These are phyloP conservation scores for Pantherophis alleghaniensis DNA, from an alignment of 2,797 vertebrate genomes.

Conservation along the genomic window DNA sequence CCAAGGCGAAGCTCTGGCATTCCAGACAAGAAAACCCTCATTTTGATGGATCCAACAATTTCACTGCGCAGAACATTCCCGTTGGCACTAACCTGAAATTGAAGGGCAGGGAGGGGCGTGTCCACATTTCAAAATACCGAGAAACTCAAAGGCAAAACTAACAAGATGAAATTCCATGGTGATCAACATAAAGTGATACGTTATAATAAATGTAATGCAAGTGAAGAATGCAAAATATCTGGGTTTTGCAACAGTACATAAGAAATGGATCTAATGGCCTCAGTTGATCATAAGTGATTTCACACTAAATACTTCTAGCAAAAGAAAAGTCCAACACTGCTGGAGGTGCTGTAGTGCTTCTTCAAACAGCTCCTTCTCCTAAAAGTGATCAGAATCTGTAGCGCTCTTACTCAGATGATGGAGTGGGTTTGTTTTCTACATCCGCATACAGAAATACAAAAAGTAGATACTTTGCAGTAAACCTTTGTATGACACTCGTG, in stretches of 20 bases:
- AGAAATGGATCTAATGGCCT: neutral
- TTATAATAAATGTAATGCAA: neutral
- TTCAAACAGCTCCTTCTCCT: neutral
- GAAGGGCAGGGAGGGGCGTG: fast-evolving
- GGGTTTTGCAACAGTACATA: neutral
- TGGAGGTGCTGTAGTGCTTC: neutral
- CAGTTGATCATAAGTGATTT: neutral
- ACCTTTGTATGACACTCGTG: neutral
- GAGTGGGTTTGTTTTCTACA: neutral
- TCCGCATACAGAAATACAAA: neutral
- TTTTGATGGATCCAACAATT: conserved; percentile 98
- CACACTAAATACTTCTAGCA: neutral
- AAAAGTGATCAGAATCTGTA: neutral
- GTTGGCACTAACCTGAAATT: conserved; percentile 89
- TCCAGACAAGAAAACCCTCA: conserved; percentile 96
- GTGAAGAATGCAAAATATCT: neutral
- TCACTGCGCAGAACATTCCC: conserved; percentile 95
- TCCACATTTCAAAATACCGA: neutral
- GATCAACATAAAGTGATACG: neutral
- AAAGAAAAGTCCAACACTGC: neutral
- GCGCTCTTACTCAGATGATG: neutral
- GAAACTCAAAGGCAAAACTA: neutral
- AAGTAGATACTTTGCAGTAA: neutral
- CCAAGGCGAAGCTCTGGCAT: conserved; percentile 96
- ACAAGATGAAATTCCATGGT: neutral